Percentiles rank a stretch among this genome's conserved stretches.
Conservation (phyloP, 2,888 invertebrate genomes). For the Thecocarcelia acutangulata region DNA sequence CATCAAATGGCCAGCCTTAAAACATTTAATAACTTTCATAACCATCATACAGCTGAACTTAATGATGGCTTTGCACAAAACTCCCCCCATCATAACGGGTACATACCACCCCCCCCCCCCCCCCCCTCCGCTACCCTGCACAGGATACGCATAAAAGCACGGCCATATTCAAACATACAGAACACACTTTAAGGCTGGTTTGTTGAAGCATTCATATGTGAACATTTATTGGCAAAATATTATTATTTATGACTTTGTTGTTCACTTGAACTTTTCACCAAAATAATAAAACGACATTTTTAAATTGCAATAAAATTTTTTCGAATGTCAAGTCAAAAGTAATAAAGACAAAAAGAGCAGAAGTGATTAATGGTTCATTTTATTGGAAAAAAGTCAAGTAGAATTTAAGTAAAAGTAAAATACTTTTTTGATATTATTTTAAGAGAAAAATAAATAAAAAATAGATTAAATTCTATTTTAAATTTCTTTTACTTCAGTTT, state of each 20-base stretch:
- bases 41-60: slow-evolving; percentile 16
- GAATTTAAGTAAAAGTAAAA: slow-evolving; percentile 19
- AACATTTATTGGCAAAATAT: slow-evolving; percentile 80
- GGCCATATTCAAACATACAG: slow-evolving; percentile 1
- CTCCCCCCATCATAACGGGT: not conserved
- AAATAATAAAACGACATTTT: slow-evolving; percentile 73
- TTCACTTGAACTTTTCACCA: slow-evolving; percentile 78
- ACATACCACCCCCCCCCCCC: not conserved
- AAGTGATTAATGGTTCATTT: slow-evolving; percentile 64
- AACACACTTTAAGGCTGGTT: slow-evolving; percentile 48
- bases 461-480: too few relatives aligned
- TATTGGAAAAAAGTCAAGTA: slow-evolving; percentile 33
- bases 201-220: slow-evolving; percentile 73
- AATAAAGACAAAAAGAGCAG: slow-evolving; percentile 66
- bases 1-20: slow-evolving; percentile 32
- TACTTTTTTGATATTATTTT: not conserved
- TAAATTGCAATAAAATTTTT: slow-evolving; percentile 75
- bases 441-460: not conserved
- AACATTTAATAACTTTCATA: slow-evolving; percentile 36
- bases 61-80: slow-evolving; percentile 20
- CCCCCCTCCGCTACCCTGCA: too few relatives aligned
- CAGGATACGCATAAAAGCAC: not conserved
- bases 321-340: slow-evolving; percentile 50
- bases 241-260: slow-evolving; percentile 79
- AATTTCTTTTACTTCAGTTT: too few relatives aligned